A percentile compares a stretch with the other conserved stretches of the same genome.
These are phyloP conservation scores for Fistularia commersonii DNA, from an alignment of 2,797 vertebrate genomes.

Conservation along the genomic window DNA sequence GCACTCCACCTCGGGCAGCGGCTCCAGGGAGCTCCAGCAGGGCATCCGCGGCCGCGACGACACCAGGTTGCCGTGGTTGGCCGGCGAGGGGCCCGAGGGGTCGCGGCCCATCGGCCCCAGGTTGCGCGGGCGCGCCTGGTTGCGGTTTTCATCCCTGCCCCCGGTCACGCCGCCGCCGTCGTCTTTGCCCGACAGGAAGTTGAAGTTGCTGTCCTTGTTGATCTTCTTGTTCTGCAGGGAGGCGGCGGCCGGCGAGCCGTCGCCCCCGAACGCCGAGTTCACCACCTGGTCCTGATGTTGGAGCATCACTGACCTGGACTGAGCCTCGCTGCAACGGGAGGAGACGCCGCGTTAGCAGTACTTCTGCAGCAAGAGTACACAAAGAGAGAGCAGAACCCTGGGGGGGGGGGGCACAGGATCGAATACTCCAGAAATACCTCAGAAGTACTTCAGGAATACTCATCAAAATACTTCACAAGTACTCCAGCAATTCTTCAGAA, in stretches of 20 bases:
- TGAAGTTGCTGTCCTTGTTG: constrained; percentile 88
- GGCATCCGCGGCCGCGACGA: constrained; percentile 69
- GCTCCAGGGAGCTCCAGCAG: constrained; percentile 77
- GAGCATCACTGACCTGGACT: constrained; percentile 66
- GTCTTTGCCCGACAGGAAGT: constrained; percentile 79
- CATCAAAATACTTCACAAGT: too few species aligned
- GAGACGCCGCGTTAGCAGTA: too few species aligned
- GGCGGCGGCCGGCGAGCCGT: constrained; percentile 26
- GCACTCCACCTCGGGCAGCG: constrained; percentile 77
- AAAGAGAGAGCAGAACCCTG: background rate
- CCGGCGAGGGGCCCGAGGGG: constrained; percentile 36
- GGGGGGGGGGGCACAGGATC: too few species aligned
- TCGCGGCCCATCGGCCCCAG: constrained; percentile 62
- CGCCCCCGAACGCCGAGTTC: constrained; percentile 44
- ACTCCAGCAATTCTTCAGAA: too few species aligned
- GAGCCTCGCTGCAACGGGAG: constrained; percentile 61
- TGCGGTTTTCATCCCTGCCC: constrained; percentile 83
- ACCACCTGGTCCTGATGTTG: constrained; percentile 68
- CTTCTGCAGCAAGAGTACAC: constrained; percentile 2
- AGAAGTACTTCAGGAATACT: too few species aligned
- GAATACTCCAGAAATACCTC: too few species aligned
- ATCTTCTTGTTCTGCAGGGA: constrained; percentile 58
- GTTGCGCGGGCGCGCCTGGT: constrained; percentile 65
- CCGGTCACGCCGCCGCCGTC: constrained; percentile 29
- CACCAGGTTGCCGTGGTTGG: constrained; percentile 43